Evolutionary conservation across 2,797 vertebrate species (phyloP), one percentile per base, ranked within the genome.

Genomic region (Pyrocephalus nanus): DNA sequence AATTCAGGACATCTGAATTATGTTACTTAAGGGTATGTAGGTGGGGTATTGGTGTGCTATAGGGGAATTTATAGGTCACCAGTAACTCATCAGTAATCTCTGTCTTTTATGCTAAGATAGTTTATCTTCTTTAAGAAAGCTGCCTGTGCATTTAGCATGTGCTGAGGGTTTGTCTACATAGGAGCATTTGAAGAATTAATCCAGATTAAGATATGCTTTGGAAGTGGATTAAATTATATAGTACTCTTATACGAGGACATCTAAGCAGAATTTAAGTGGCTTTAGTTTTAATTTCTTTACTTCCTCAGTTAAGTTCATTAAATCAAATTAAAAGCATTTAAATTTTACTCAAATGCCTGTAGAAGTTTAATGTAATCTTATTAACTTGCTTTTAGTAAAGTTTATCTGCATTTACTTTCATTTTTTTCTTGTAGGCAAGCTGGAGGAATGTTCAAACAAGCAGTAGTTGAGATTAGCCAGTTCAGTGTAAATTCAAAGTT

Each of bases 281-380:
- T 94, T 93, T 92, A 65, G 34, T 88, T 93, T 81, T 77, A 54
- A 29, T 88, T 91, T 91, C 55, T 83, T 85, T 87, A 27, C 51
- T 87, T 90, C 30, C 51, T 78, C 32, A 48, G 64, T 91, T 92
- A 90, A 95, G 73, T 75, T 84, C 20, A 22, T 54, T 74, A 79
- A 79, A 88, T 92, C 15, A 88, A 96, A 88, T 86, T 71, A 84
- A 87, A 93, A 55, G 15, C 4, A 0, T 88, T 92, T 89, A 88
- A 62, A 70, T 92, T 94, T 89, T 73, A 45, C 51, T 60, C 21
- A 70, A 45, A 83, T 16, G 21, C 32, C 19, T 92, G 18, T 66
- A 51, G 64, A 96, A 82, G 55, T 87, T 89, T 80, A 57, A 71
- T 54, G 48, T 79, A 75, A 83, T 88, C 72, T 77, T 76, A 36